A percentile compares a stretch with the other conserved stretches of the same genome.
phyloP scores from a whole-genome alignment of 2,113 vertebrate species.

The Kryptolebias marmoratus region DNA sequence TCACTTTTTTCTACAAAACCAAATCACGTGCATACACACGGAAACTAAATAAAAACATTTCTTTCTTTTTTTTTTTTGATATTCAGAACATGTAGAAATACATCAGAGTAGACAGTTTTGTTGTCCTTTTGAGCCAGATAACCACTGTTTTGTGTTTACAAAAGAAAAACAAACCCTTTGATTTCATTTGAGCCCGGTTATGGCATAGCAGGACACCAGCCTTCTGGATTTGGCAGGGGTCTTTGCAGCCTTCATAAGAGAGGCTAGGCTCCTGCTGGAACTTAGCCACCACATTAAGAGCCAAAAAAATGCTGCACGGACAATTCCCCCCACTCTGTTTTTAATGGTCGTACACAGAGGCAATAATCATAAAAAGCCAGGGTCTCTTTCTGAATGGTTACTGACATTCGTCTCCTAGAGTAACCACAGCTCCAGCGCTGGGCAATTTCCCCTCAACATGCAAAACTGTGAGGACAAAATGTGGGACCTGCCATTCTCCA shows the following conservation, averaged over 20 bases:
- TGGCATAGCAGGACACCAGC: conserved; percentile 48
- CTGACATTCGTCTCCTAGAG: conserved; percentile 74
- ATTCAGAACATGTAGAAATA: not conserved
- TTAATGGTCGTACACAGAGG: conserved; percentile 78
- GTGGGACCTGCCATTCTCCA: conserved; percentile 87
- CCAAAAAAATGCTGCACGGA: conserved; percentile 65
- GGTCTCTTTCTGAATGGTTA: conserved; percentile 78
- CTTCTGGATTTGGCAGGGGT: conserved; percentile 49
- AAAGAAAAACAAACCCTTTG: conserved; percentile 42
- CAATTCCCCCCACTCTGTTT: conserved; percentile 71
- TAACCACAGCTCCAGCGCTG: conserved; percentile 66
- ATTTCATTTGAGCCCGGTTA: conserved; percentile 48
- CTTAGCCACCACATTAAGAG: conserved; percentile 34
- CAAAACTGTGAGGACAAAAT: conserved; percentile 80
- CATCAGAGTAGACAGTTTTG: conserved; percentile 5
- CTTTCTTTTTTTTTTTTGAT: not conserved
- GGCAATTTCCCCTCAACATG: conserved; percentile 80
- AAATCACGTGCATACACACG: not conserved
- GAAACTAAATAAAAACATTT: not conserved
- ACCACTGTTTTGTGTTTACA: conserved; percentile 41
- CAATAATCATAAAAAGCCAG: conserved; percentile 83
- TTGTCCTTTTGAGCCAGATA: conserved; percentile 35
- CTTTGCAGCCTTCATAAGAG: conserved; percentile 46
- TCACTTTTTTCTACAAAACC: not conserved
- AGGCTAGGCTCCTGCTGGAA: conserved; percentile 46